Conservation (phyloP, 2,113 vertebrate species). For the Dryoscopus gambensis region DNA sequence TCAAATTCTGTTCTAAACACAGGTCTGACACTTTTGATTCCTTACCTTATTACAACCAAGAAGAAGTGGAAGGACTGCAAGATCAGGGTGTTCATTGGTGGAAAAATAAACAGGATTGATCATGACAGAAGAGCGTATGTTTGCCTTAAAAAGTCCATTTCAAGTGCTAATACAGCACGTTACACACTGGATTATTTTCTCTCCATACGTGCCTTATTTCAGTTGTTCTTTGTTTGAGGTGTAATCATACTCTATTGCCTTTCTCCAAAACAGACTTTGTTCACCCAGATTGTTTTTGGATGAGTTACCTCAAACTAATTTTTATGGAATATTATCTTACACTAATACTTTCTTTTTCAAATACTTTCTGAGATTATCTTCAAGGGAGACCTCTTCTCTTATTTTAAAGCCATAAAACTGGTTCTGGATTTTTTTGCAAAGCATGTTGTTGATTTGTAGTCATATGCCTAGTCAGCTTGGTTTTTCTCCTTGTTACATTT, state of each 20-base stretch:
- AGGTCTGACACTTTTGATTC: slow-evolving; percentile 94
- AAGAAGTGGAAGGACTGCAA: slow-evolving; percentile 83
- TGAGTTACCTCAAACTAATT: not conserved
- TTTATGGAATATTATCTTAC: not conserved
- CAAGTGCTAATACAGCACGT: not conserved
- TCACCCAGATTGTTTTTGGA: not conserved
- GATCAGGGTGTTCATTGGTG: slow-evolving; percentile 84
- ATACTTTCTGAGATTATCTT: not conserved
- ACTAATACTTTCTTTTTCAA: not conserved
- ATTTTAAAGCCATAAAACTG: not conserved
- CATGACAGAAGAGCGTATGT: slow-evolving; percentile 97
- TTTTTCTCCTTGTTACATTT: not conserved
- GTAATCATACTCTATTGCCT: not conserved
- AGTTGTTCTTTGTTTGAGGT: not conserved
- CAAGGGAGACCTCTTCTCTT: not conserved
- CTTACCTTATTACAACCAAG: slow-evolving; percentile 92
- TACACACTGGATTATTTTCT: not conserved
- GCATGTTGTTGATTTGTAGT: not conserved
- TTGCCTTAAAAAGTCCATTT: not conserved
- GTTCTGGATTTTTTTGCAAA: not conserved
- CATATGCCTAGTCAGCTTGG: not conserved
- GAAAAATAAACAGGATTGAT: slow-evolving; percentile 96
- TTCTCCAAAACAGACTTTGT: not conserved
- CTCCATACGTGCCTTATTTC: not conserved
- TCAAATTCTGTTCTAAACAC: not conserved